Evolutionary conservation across 2,888 invertebrate genomes (phyloP).

Genomic region (Tachina grossa): DNA sequence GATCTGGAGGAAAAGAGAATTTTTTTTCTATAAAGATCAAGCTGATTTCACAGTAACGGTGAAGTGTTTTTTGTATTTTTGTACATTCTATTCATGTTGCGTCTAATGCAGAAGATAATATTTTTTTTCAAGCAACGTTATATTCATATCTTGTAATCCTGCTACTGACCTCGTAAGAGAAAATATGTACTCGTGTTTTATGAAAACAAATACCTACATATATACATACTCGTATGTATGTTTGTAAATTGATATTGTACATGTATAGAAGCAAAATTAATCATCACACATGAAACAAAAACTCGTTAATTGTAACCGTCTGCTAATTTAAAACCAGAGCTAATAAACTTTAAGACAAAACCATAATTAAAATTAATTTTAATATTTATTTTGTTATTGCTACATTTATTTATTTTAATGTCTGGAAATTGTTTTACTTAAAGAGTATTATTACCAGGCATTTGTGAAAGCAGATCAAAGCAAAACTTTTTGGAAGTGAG

Average conservation of each 20-base stretch:
- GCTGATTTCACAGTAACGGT: too few relatives aligned
- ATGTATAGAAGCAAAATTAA: slow-evolving; percentile 27
- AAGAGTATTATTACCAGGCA: too few relatives aligned
- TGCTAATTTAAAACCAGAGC: slow-evolving; percentile 25
- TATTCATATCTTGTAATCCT: background rate
- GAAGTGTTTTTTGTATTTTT: too few relatives aligned
- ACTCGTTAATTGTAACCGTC: slow-evolving; percentile 63
- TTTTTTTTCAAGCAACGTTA: too few relatives aligned
- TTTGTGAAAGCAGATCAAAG: background rate
- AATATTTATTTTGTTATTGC: background rate
- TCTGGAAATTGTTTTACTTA: background rate
- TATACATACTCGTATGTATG: too few relatives aligned
- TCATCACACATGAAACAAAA: slow-evolving; percentile 63
- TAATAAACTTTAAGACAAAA: slow-evolving; percentile 14
- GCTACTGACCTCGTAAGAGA: background rate
- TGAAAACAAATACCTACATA: background rate
- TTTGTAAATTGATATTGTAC: background rate
- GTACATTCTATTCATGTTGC: too few relatives aligned
- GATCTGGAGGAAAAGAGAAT: too few relatives aligned
- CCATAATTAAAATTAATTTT: slow-evolving; percentile 18
- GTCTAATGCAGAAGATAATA: too few relatives aligned
- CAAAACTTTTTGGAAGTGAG: background rate
- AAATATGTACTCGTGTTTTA: too few relatives aligned
- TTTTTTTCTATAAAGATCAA: too few relatives aligned
- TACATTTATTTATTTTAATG: background rate